Percentiles rank a stretch among this genome's conserved stretches.
Evolutionary conservation across 2,113 vertebrate species (phyloP).

Genomic region (Gopherus evgoodei): DNA sequence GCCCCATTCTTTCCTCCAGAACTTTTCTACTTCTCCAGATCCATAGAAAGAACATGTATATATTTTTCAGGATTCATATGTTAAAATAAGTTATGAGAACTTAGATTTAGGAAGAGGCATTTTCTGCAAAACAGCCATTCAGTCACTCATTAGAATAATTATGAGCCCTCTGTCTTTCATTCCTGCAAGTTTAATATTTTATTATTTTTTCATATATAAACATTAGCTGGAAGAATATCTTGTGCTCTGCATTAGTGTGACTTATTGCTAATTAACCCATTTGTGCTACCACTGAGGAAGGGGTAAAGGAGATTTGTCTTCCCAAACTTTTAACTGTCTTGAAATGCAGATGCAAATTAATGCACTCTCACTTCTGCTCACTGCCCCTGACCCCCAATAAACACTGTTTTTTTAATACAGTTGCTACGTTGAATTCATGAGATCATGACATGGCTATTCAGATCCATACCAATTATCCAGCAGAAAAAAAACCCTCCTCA

Average conservation of each 20-base stretch:
- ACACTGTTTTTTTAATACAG: not conserved
- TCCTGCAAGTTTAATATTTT: not conserved
- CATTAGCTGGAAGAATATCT: not conserved
- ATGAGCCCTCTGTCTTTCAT: not conserved
- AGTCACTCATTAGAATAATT: not conserved
- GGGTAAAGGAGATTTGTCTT: not conserved
- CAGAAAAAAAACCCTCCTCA: not conserved
- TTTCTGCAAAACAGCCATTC: not conserved
- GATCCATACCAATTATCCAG: not conserved
- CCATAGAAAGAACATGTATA: not conserved
- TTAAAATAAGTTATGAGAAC: not conserved
- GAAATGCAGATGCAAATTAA: conserved; percentile 7
- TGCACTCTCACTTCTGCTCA: not conserved
- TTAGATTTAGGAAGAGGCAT: not conserved
- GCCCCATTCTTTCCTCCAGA: not conserved
- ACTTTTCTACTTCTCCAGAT: not conserved
- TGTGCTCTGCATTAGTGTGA: not conserved
- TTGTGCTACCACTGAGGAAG: conserved; percentile 1
- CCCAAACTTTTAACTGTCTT: not conserved
- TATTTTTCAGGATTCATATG: not conserved
- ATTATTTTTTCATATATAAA: not conserved
- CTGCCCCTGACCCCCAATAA: not conserved
- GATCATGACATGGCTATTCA: not conserved
- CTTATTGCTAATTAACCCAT: conserved; percentile 43
- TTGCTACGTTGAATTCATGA: not conserved